These are phyloP conservation scores for Meta bourneti DNA, from an alignment of 2,888 invertebrate species.

Conservation along the genomic window DNA sequence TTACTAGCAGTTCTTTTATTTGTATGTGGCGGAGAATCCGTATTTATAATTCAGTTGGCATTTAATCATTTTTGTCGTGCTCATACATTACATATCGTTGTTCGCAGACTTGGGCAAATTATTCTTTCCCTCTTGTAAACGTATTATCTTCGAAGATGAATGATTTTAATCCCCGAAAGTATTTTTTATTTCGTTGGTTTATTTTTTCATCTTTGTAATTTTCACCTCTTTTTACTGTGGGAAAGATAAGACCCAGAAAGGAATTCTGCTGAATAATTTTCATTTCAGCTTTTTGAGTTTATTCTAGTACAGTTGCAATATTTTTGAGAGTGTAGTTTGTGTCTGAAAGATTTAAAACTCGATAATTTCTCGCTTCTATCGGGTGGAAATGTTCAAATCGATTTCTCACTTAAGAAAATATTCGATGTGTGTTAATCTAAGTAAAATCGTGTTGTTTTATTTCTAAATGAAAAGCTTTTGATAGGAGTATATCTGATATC, in stretches of 20 bases:
- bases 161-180: not conserved
- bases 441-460: too few relatives aligned
- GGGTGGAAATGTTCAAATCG: too few relatives aligned
- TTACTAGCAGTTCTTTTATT: slow-evolving; percentile 2
- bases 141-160: slow-evolving; percentile 10
- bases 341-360: too few relatives aligned
- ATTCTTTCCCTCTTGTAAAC: not conserved
- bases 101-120: slow-evolving; percentile 2
- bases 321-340: not conserved
- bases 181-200: slow-evolving; percentile 4
- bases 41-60: slow-evolving; percentile 18
- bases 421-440: too few relatives aligned
- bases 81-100: not conserved
- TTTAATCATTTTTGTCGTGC: slow-evolving; percentile 42
- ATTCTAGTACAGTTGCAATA: not conserved
- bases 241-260: not conserved
- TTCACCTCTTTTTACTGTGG: not conserved
- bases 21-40: not conserved
- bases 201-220: not conserved
- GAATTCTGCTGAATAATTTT: not conserved
- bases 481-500: too few relatives aligned
- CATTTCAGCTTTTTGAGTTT: not conserved
- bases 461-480: too few relatives aligned
- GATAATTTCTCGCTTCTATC: too few relatives aligned
- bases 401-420: too few relatives aligned